phyloP scores from a whole-genome alignment of 2,113 vertebrate species.

The Oryzias woworae region DNA sequence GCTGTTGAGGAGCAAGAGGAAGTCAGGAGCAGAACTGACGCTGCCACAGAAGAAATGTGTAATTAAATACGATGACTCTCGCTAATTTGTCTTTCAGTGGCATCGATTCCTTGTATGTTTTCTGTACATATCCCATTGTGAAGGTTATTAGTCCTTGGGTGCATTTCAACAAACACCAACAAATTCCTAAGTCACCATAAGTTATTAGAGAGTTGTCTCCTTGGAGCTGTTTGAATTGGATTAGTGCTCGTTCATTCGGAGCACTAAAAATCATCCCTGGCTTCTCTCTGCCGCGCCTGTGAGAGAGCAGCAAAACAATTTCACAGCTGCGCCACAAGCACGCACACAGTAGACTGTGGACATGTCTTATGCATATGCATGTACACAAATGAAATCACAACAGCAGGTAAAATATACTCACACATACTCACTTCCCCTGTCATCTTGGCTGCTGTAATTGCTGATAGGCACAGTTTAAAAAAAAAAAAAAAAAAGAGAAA shows the following conservation, averaged over 20 bases:
- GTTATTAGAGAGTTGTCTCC: conserved; percentile 60
- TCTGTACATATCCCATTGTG: conserved; percentile 30
- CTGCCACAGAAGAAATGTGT: conserved; percentile 59
- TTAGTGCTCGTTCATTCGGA: conserved; percentile 61
- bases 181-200: conserved; percentile 61
- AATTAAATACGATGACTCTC: conserved; percentile 62
- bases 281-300: conserved; percentile 31
- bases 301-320: conserved; percentile 45
- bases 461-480: not conserved
- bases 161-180: conserved; percentile 59
- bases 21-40: conserved; percentile 54
- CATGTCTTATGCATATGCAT: conserved; percentile 19
- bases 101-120: conserved; percentile 33
- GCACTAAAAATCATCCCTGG: conserved; percentile 55
- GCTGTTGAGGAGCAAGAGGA: conserved; percentile 43
- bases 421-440: conserved; percentile 3
- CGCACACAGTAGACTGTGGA: conserved; percentile 9
- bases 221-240: conserved; percentile 61
- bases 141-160: conserved; percentile 62
- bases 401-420: conserved; percentile 2
- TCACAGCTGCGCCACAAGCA: conserved; percentile 29
- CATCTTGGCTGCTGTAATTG: conserved; percentile 13
- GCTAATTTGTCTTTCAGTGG: conserved; percentile 61
- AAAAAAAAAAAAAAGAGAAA: conserved; percentile 2
- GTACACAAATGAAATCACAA: conserved; percentile 2